Evolutionary conservation across 2,797 vertebrate genomes (phyloP).

Genomic region (Champsocephalus esox): DNA sequence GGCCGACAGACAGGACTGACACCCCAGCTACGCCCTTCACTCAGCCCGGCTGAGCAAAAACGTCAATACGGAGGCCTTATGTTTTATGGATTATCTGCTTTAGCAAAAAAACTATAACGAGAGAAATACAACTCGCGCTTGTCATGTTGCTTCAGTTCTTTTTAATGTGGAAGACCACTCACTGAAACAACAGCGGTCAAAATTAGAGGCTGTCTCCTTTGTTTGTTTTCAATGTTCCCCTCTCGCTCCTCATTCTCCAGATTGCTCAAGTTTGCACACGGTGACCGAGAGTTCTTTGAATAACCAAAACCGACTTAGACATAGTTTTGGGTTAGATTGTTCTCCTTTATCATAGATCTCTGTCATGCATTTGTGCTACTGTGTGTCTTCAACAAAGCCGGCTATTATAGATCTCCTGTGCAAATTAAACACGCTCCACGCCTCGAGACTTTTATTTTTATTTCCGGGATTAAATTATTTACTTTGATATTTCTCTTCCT

Average conservation of each 20-base stretch:
- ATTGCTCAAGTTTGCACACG: slow-evolving; percentile 27
- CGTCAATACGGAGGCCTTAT: slow-evolving; percentile 81
- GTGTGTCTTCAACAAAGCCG: slow-evolving; percentile 33
- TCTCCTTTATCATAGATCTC: slow-evolving; percentile 17
- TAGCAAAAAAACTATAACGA: slow-evolving; percentile 78
- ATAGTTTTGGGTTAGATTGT: slow-evolving; percentile 17
- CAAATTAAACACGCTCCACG: slow-evolving; percentile 13
- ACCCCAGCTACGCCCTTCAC: slow-evolving; percentile 79
- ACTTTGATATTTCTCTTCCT: slow-evolving; percentile 39
- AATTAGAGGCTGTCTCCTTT: slow-evolving; percentile 75
- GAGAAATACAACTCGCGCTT: slow-evolving; percentile 79
- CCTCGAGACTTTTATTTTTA: slow-evolving; percentile 44
- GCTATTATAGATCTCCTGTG: slow-evolving; percentile 28
- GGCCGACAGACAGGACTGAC: slow-evolving; percentile 76
- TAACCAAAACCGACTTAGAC: slow-evolving; percentile 1
- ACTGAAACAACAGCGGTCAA: slow-evolving; percentile 65
- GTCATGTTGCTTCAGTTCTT: slow-evolving; percentile 77
- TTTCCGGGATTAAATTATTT: slow-evolving; percentile 52
- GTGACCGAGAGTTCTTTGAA: slow-evolving; percentile 40
- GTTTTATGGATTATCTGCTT: slow-evolving; percentile 84
- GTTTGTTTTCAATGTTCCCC: slow-evolving; percentile 53
- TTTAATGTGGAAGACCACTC: slow-evolving; percentile 72
- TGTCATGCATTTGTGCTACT: slow-evolving; percentile 33
- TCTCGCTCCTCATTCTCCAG: slow-evolving; percentile 27
- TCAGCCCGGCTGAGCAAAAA: slow-evolving; percentile 74